Conservation (phyloP, 2,888 invertebrate species). For the Emesis furor region DNA sequence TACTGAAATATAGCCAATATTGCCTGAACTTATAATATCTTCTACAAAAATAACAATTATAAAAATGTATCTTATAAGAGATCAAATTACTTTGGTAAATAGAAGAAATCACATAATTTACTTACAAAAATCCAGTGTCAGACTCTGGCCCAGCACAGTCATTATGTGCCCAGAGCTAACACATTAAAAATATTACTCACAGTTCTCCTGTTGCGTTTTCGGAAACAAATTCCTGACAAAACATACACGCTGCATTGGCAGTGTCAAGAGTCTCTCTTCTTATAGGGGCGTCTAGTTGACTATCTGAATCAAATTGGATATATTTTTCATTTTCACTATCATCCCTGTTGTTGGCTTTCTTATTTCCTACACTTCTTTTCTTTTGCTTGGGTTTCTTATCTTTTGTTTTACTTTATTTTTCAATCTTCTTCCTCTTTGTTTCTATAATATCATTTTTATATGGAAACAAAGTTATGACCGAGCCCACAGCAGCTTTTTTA, state of each 20-base stretch:
- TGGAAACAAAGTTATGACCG: conserved; percentile 46
- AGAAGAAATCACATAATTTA: conserved; percentile 1
- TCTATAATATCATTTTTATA: too few relatives aligned
- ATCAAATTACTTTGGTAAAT: background rate
- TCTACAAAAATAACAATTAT: too few relatives aligned
- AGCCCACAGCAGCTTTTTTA: conserved; percentile 44
- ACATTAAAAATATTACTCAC: conserved; percentile 59
- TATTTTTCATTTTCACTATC: conserved; percentile 33
- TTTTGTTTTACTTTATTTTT: too few relatives aligned
- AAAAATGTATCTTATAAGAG: too few relatives aligned
- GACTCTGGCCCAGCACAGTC: conserved; percentile 62
- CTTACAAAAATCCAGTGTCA: too few relatives aligned
- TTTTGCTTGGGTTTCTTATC: conserved; percentile 30
- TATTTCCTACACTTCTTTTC: conserved; percentile 29
- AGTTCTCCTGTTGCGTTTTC: conserved; percentile 2
- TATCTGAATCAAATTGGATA: conserved; percentile 47
- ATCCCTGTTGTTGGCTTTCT: too few relatives aligned
- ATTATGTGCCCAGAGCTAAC: conserved; percentile 66
- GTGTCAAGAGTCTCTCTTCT: conserved; percentile 36
- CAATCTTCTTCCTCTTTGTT: too few relatives aligned
- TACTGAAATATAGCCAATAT: too few relatives aligned
- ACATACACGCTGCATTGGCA: conserved; percentile 40
- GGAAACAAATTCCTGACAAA: background rate
- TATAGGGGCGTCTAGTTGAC: conserved; percentile 43
- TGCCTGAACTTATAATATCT: too few relatives aligned